Base-by-base conservation (phyloP, 92 coral and sea anemone species). In the Parazoanthus darwini region DNA sequence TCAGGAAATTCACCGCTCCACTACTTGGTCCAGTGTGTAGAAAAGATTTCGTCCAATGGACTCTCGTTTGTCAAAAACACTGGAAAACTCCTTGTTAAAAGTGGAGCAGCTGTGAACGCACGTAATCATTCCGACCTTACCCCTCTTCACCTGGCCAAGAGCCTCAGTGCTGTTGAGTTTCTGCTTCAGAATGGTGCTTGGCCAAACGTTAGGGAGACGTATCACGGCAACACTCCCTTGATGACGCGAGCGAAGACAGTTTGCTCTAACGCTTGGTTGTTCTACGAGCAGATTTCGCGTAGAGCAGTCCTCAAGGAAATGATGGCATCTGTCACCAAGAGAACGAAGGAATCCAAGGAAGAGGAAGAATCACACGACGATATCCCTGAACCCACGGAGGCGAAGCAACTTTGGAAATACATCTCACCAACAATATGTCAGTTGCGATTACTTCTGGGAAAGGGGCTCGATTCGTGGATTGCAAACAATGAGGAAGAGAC, bases 91-190 rank as follows among this genome's bases (percentile, higher is more conserved):
- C 89, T 91, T 37, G 67, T 88, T 3, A 59, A 82, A 5, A 43
- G 66, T 3, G 93, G 91, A 77, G 91, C 91, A 13, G 88, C 82
- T 0, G 74, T 91, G 25, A 50, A 36, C 51, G 50, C 89, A 3
- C 77, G 58, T 3, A 88, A 82, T 37, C 86, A 82, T 75, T 38
- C 67, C 11, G 86, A 82, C 75, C 54, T 82, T 25, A 82, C 86
- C 2, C 88, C 88, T 29, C 80, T 85, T 54, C 88, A 85, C 39
- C 78, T 85, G 33, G 80, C 88, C 4, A 44, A 18, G 14, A 85
- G 79, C 33, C 35, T 72, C 65, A 26, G 5, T 25, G 80, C 88
- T 71, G 88, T 74, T 71, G 80, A 85, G 66, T 74, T 85, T 54
- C 77, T 85, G 33, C 35, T 85, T 43, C 29, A 85, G 50, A 71